A percentile compares a stretch with the other conserved stretches of the same genome.
Evolutionary conservation across 1,140 invertebrate species (phyloP).

Genomic region (Melipona quadrifasciata): DNA sequence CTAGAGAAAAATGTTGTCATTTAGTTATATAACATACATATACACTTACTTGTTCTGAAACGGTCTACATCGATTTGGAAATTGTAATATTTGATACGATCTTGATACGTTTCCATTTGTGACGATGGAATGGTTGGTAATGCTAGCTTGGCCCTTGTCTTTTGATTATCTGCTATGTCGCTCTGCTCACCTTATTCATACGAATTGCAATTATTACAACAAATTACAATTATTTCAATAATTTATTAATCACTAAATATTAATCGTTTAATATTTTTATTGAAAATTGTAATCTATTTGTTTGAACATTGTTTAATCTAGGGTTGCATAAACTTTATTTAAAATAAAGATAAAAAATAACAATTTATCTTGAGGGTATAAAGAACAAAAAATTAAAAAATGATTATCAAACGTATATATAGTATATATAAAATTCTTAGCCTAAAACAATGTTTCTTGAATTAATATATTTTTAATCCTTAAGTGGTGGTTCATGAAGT

Average conservation of each 20-base stretch:
- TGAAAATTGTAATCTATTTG: too few relatives aligned
- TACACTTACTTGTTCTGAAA: constrained; percentile 18
- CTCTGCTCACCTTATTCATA: not conserved
- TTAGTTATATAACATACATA: not conserved
- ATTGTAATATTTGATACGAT: constrained; percentile 9
- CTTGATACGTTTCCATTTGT: not conserved
- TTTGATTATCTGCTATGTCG: not conserved
- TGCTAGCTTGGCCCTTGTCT: not conserved
- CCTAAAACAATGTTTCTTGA: too few relatives aligned
- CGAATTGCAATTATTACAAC: not conserved
- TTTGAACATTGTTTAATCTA: too few relatives aligned
- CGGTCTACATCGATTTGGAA: not conserved
- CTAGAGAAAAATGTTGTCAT: not conserved
- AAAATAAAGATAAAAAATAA: too few relatives aligned
- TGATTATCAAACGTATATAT: too few relatives aligned
- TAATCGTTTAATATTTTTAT: not conserved
- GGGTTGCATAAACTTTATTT: too few relatives aligned
- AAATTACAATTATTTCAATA: not conserved
- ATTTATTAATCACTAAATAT: not conserved
- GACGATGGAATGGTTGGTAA: not conserved
- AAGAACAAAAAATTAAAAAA: too few relatives aligned
- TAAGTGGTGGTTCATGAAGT: too few relatives aligned
- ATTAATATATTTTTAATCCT: too few relatives aligned
- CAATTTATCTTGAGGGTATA: too few relatives aligned
- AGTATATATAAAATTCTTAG: too few relatives aligned